Conservation (phyloP, 2,888 invertebrate genomes). For the Allygus modestus region DNA sequence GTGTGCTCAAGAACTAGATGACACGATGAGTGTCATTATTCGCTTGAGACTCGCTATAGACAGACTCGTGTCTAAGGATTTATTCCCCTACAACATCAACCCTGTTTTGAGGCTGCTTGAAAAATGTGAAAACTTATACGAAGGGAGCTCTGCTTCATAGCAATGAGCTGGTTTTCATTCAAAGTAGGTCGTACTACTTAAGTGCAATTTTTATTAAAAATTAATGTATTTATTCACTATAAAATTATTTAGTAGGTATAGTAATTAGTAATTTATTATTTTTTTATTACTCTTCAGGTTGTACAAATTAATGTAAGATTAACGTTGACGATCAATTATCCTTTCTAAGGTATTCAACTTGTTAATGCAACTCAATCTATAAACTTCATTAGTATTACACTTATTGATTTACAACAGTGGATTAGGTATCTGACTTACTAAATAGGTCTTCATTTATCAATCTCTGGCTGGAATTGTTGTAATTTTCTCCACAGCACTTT, state of each 20-base stretch:
- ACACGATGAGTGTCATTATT: slow-evolving; percentile 90
- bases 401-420: too few species aligned
- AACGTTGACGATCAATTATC: slow-evolving; percentile 6
- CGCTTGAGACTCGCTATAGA: slow-evolving; percentile 88
- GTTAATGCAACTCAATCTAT: background rate
- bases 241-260: background rate
- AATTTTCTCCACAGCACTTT: too few species aligned
- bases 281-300: slow-evolving; percentile 40
- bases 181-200: background rate
- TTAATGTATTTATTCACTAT: slow-evolving; percentile 12
- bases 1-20: slow-evolving; percentile 85
- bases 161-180: background rate
- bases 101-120: slow-evolving; percentile 90
- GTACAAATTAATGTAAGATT: slow-evolving; percentile 50
- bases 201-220: slow-evolving; percentile 42
- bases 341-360: background rate
- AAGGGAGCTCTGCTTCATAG: slow-evolving; percentile 82
- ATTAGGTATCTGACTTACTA: too few species aligned
- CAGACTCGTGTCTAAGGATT: slow-evolving; percentile 87
- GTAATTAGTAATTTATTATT: slow-evolving; percentile 28
- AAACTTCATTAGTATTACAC: too few species aligned
- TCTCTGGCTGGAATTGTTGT: too few species aligned
- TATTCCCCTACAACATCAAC: slow-evolving; percentile 94
- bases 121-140: slow-evolving; percentile 90
- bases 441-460: too few species aligned